These are phyloP conservation scores for Rhizoglyphus robini DNA, from an alignment of 1,140 invertebrate genomes.

Conservation along the genomic window DNA sequence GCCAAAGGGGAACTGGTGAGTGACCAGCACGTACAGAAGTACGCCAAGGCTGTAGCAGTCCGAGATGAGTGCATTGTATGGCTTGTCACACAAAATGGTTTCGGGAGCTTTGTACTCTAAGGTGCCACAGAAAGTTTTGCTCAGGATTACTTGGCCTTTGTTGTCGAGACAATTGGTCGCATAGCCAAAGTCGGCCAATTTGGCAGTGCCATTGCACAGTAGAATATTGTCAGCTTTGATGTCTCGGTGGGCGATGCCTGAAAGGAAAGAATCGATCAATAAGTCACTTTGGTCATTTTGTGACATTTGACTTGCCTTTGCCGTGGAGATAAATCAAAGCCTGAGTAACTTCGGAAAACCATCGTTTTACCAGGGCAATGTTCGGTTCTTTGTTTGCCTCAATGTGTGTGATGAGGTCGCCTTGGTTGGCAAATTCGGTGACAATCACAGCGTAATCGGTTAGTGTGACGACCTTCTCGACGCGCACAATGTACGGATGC, in stretches of 20 bases:
- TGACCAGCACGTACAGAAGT: neutral
- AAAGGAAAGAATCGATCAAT: neutral
- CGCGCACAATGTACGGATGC: conserved; percentile 1
- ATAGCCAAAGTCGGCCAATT: conserved; percentile 22
- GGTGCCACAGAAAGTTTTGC: conserved; percentile 10
- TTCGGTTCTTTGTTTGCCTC: neutral
- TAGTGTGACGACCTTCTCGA: neutral
- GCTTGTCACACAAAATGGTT: neutral
- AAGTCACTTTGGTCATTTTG: neutral
- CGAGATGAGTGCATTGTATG: conserved; percentile 5
- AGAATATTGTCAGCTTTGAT: conserved; percentile 23
- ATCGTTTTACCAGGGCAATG: neutral
- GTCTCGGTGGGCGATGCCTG: conserved; percentile 8
- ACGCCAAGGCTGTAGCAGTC: conserved; percentile 9
- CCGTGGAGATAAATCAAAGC: neutral
- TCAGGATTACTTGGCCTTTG: conserved; percentile 1
- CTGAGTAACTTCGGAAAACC: neutral
- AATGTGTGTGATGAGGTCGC: conserved; percentile 7
- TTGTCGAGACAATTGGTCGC: neutral
- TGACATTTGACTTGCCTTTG: neutral
- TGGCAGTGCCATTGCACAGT: conserved; percentile 16
- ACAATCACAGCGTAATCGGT: neutral
- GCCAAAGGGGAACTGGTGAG: conserved; percentile 1
- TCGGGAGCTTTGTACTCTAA: conserved; percentile 17
- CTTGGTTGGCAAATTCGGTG: neutral